Evolutionary conservation across 2,113 vertebrate genomes (phyloP), one percentile per base, ranked within the genome.

Genomic region (Natator depressus): DNA sequence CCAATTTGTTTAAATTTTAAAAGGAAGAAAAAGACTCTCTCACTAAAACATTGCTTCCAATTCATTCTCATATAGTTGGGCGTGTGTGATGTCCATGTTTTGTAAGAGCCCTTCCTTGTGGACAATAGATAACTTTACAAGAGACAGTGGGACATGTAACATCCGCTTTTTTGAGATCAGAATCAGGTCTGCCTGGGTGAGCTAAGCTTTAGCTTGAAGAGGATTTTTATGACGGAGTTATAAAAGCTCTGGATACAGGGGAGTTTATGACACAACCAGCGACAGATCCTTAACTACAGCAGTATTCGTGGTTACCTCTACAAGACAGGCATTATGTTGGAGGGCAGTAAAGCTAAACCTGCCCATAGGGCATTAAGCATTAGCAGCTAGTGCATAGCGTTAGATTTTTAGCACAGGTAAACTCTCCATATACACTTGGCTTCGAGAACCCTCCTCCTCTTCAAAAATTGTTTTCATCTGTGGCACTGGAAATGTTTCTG

Each of bases 251-350:
- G 91, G 89, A 93, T 95, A 91, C 89, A 93, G 91, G 59, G 51
- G 84, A 96, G 95, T 97, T 98, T 97, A 98, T 97, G 96, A 96
- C 86, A 95, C 93, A 98, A 90, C 84, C 95, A 91, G 94, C 96
- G 95, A 93, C 82, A 95, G 95, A 94, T 86, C 94, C 86, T 93
- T 91, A 94, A 91, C 95, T 95, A 92, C 88, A 91, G 86, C 94
- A 88, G 91, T 95, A 97, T 97, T 96, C 96, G 96, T 96, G 95
- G 97, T 96, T 98, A 78, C 90, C 96, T 94, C 87, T 91, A 93
- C 84, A 97, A 97, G 94, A 92, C 94, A 97, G 51, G 87, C 84
- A 94, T 91, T 94, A 90, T 96, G 89, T 94, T 95, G 84, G 96
- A 97, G 90, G 91, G 92, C 92, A 97, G 93, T 95, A 96, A 96